Evolutionary conservation across 2,113 vertebrate species (phyloP).

Genomic region (Cygnus atratus): DNA sequence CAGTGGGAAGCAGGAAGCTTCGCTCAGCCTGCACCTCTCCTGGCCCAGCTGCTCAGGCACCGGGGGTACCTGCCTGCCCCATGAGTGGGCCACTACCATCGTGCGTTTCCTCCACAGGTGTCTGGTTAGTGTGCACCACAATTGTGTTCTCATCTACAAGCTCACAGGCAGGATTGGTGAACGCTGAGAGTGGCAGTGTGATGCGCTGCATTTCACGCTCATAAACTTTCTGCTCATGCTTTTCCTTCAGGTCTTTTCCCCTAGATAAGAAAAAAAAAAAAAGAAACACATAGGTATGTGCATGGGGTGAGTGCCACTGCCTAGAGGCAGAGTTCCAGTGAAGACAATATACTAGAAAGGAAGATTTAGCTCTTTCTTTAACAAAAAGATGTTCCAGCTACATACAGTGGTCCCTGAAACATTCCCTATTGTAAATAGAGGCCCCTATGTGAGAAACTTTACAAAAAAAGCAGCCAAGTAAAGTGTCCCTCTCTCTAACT

Average conservation of each 20-base stretch:
- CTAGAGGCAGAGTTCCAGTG: neutral
- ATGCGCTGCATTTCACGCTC: constrained; percentile 94
- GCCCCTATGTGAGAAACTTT: neutral
- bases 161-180: constrained; percentile 91
- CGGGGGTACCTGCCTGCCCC: constrained; percentile 88
- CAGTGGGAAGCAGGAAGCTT: constrained; percentile 44
- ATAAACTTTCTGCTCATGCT: constrained; percentile 85
- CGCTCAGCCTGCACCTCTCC: neutral
- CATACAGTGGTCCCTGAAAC: neutral
- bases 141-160: constrained; percentile 90
- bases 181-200: constrained; percentile 90
- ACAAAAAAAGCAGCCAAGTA: neutral
- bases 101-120: constrained; percentile 66
- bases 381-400: neutral
- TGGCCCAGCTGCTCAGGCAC: constrained; percentile 81
- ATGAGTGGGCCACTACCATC: constrained; percentile 85
- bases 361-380: neutral
- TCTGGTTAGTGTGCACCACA: constrained; percentile 79
- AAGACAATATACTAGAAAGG: neutral
- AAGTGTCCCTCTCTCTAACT: neutral
- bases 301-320: neutral
- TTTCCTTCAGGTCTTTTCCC: constrained; percentile 86
- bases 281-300: neutral
- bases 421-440: neutral
- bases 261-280: constrained; percentile 67